Evolutionary conservation across 2,797 vertebrate species (phyloP), one percentile per base, ranked within the genome.

Genomic region (Peromyscus eremicus): DNA sequence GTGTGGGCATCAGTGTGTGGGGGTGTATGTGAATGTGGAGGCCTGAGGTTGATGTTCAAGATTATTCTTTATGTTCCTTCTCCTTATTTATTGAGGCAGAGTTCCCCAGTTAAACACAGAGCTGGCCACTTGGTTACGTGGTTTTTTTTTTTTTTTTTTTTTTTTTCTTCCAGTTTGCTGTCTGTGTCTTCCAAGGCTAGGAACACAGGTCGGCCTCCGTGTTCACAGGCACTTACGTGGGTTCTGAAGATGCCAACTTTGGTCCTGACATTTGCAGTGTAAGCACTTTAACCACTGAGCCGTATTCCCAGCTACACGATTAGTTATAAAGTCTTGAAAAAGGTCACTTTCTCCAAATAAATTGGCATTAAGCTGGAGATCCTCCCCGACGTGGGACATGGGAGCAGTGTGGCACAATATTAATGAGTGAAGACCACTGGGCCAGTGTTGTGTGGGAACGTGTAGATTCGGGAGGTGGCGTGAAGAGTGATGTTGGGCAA

Each of bases 291-390:
- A 49, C 25, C 25, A 7, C 75, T 46, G 73, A 76, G 21, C 32
- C 19, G 37, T 37, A 52, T 27, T 70, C 32, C 21, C 66, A 87
- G 46, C 9, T 71, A 49, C 17, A 55, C 37, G 8, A 37, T 37
- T 19, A 79, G 46, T 79, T 87, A 37, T 17, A 87, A 86, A 29
- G 23, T 71, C 82, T 84, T 88, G 71, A 81, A 76, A 83, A 77
- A 37, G 73, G 10, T 83, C 11, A 46, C 57, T 91, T 94, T 32
- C 34, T 49, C 27, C n/a, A 46, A 84, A 92, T 29, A 82, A 43
- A 62, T 6, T 88, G 64, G 8, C 66, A 32, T 37, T n/a, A 25
- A 94, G 34, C 4, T 57, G 52, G 14, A 68, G 32, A n/a, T 52
- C 17, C 32, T 32, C n/a, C 57, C 27, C 76, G 0, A 2, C 12